These are phyloP conservation scores for Cossypha niveicapilla DNA, from an alignment of 2,797 vertebrate genomes.

Conservation along the genomic window DNA sequence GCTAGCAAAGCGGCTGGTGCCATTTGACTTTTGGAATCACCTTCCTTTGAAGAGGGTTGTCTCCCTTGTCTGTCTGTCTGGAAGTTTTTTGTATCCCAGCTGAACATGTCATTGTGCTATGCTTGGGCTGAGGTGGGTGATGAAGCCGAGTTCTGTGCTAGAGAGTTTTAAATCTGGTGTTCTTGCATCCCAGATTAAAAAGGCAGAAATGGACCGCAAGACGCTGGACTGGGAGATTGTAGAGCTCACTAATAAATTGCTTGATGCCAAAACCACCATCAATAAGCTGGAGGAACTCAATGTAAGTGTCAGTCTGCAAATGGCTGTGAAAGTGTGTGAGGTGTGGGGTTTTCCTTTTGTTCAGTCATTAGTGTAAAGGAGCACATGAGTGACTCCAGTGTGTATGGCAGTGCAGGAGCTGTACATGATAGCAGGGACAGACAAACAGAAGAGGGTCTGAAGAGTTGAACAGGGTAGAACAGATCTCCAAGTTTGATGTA, in stretches of 20 bases:
- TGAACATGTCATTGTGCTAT: not conserved
- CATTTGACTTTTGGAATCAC: not conserved
- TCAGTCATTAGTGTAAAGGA: not conserved
- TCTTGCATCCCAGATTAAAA: conserved; percentile 84
- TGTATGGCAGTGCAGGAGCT: not conserved
- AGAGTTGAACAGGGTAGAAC: not conserved
- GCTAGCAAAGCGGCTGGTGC: not conserved
- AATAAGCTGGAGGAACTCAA: conserved; percentile 96
- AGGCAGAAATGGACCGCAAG: conserved; percentile 95
- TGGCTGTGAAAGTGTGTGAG: not conserved
- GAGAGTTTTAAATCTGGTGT: conserved; percentile 1
- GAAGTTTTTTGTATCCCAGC: not conserved
- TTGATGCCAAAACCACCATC: conserved; percentile 94
- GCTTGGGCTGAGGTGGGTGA: conserved; percentile 22
- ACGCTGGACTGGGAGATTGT: conserved; percentile 97
- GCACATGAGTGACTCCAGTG: not conserved
- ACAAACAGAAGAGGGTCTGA: not conserved
- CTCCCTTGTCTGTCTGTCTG: not conserved
- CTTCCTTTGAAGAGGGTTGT: not conserved
- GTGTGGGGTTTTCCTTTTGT: not conserved
- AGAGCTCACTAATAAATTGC: conserved; percentile 93
- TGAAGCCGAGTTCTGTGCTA: not conserved
- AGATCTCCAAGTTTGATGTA: not conserved
- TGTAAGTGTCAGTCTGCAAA: conserved; percentile 66
- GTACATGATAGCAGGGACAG: not conserved